Base-by-base conservation (phyloP, 2,888 invertebrate species). In the Amphipoea lucens region DNA sequence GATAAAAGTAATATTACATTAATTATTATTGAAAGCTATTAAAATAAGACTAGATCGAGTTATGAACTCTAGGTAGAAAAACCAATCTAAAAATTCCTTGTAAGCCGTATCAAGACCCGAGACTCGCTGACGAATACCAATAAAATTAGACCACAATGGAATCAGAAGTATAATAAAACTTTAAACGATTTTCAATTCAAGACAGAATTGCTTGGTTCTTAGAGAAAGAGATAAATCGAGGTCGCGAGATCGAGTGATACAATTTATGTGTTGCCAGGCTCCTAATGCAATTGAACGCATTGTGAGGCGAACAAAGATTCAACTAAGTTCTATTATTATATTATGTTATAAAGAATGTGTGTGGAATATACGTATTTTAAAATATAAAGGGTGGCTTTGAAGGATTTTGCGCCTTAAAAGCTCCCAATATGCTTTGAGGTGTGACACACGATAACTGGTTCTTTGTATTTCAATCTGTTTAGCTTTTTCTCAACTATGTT, bases 241-340 rank as follows among this genome's bases (percentile, higher is more conserved):
- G 87, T 87, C 86, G 85, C 67, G 86, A 89, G 88, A 89, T 91
- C 89, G 90, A 90, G 86, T 87, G 91, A 90, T 90, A 91, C 92
- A 92, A 93, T 93, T 94, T 94, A 94, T 93, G 90, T 91, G 88
- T 85, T 84, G 90, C 86, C 90, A 82, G 84, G 65, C 76, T 76
- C 86, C 85, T 92, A 93, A 93, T 93, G 92, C 93, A 92, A 94
- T 93, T 93, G 92, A 88, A 92, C 84, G 89, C 90, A 90, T 90
- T 90, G 89, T 87, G 82, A 51, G 51, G 62, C 78, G 82, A 84
- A 83, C 83, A 84, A 84, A 90, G 90, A 86, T 85, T 87, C 85
- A 70, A 65, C 74, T 76, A 67, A 76, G 67, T 70, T 85, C 75
- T 78, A 83, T 85, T 85, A 87, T 82, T 81, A 77, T 78, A 78